Evolutionary conservation across 1,140 invertebrate genomes (phyloP).

Genomic region (Drosophila serrata): DNA sequence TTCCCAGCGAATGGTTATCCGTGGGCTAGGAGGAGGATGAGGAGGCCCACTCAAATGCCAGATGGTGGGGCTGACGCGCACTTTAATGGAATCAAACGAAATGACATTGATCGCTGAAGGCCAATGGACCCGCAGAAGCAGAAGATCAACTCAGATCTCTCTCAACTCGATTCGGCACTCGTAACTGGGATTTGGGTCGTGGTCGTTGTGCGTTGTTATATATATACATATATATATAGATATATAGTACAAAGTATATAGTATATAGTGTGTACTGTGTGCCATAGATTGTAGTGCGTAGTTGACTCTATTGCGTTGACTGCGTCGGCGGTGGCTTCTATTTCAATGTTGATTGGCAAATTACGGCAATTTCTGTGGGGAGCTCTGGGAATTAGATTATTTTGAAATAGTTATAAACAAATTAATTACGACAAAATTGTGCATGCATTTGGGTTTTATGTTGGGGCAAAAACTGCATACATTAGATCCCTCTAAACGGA

Average conservation of each 20-base stretch:
- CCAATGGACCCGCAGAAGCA: constrained; percentile 50
- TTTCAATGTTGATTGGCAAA: constrained; percentile 83
- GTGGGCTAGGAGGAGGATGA: not conserved
- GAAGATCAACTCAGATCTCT: constrained; percentile 40
- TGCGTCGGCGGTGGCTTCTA: constrained; percentile 59
- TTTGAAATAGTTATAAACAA: constrained; percentile 79
- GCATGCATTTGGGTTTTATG: constrained; percentile 2
- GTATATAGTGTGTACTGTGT: not conserved
- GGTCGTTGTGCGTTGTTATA: constrained; percentile 69
- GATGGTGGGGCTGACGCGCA: constrained; percentile 69
- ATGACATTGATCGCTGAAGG: constrained; percentile 82
- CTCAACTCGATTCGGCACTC: constrained; percentile 5
- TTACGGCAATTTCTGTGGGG: constrained; percentile 71
- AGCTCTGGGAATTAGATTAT: constrained; percentile 74
- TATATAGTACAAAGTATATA: not conserved
- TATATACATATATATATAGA: not conserved
- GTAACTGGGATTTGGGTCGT: constrained; percentile 74
- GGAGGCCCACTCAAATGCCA: constrained; percentile 21
- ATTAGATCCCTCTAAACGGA: not conserved
- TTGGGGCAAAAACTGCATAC: constrained; percentile 7
- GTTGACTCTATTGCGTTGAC: constrained; percentile 38
- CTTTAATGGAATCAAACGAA: constrained; percentile 79
- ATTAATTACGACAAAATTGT: constrained; percentile 64
- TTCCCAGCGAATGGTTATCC: constrained; percentile 2
- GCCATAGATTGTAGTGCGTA: constrained; percentile 35